phyloP scores from a whole-genome alignment of 2,888 invertebrate genomes.

The Arge pagana region DNA sequence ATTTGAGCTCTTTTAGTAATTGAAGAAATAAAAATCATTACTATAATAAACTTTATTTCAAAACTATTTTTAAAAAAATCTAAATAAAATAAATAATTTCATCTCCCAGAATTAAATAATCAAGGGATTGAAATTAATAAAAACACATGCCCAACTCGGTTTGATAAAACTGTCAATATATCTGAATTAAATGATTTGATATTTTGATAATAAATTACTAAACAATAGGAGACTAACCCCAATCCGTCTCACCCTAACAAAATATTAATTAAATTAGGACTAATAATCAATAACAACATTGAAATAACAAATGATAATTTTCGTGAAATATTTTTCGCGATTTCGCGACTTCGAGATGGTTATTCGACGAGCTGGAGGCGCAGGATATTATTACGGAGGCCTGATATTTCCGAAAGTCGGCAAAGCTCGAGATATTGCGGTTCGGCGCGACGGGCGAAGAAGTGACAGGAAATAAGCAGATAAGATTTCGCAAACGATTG shows the following conservation, averaged over 20 bases:
- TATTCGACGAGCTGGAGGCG: too few species aligned
- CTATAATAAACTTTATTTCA: conserved; percentile 47
- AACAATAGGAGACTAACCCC: conserved; percentile 73
- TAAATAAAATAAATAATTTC: conserved; percentile 63
- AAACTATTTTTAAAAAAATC: conserved; percentile 60
- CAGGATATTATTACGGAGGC: too few species aligned
- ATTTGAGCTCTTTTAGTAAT: conserved; percentile 82
- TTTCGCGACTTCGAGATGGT: too few species aligned
- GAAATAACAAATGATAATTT: conserved; percentile 70
- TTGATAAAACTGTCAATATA: conserved; percentile 72
- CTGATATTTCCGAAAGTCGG: too few species aligned
- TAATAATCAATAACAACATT: conserved; percentile 71
- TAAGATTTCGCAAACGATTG: too few species aligned
- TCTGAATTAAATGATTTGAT: conserved; percentile 71
- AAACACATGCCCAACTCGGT: conserved; percentile 75
- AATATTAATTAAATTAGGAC: conserved; percentile 72
- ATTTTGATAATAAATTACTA: conserved; percentile 75
- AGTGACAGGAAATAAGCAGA: too few species aligned
- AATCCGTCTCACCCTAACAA: conserved; percentile 76
- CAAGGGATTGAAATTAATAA: conserved; percentile 67
- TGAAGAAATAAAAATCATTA: conserved; percentile 59
- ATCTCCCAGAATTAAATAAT: conserved; percentile 63
- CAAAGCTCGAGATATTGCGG: too few species aligned
- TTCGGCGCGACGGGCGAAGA: too few species aligned
- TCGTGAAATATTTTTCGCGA: conserved; percentile 68